phyloP scores from a whole-genome alignment of 2,113 vertebrate species.

The Chlorodrepanis virens region DNA sequence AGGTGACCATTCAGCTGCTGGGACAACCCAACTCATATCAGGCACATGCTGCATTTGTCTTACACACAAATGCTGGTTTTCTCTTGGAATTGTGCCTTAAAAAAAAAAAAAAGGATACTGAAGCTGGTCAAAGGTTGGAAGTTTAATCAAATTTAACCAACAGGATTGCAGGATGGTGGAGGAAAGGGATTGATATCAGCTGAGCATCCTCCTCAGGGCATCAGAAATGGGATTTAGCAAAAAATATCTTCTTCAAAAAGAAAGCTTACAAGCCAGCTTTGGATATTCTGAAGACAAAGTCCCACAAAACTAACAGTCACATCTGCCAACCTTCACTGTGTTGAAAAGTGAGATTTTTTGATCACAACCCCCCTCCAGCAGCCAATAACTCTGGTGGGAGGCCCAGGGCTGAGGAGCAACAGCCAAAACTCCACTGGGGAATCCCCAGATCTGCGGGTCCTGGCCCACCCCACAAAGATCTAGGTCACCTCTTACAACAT shows the following conservation, averaged over 20 bases:
- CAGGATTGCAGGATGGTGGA: neutral
- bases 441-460: neutral
- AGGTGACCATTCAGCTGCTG: neutral
- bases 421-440: neutral
- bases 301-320: neutral
- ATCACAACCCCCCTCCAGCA: neutral
- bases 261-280: neutral
- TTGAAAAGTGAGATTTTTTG: neutral
- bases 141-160: neutral
- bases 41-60: neutral
- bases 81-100: neutral
- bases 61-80: neutral
- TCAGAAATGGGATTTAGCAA: neutral
- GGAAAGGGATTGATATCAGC: neutral
- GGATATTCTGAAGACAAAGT: neutral
- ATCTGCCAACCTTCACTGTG: neutral
- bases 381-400: neutral
- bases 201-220: neutral
- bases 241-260: neutral
- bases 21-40: neutral
- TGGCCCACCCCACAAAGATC: neutral
- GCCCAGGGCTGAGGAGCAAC: neutral
- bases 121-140: neutral
- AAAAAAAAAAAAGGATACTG: neutral
- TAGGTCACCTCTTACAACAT: neutral